Conservation (phyloP, 2,797 vertebrate species). For the Anguilla marmorata region DNA sequence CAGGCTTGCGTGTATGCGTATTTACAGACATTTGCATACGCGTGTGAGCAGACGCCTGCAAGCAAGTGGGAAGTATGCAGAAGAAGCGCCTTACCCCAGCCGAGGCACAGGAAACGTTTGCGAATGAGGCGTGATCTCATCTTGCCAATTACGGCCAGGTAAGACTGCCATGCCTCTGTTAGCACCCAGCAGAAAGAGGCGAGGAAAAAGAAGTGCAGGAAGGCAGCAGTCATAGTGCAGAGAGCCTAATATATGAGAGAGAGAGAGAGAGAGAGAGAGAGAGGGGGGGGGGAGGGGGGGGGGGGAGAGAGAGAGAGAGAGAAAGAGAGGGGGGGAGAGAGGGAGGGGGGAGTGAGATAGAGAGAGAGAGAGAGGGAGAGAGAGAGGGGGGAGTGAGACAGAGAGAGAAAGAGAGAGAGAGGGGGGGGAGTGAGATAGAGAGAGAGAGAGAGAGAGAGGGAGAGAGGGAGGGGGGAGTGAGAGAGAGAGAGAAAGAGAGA, state of each 20-base stretch:
- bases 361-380: too few species aligned
- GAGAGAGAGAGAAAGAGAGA: not conserved
- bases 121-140: slow-evolving; percentile 95
- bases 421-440: not conserved
- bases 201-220: slow-evolving; percentile 98
- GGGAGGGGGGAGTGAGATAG: too few species aligned
- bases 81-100: slow-evolving; percentile 85
- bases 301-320: not conserved
- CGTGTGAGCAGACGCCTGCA: not conserved
- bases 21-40: too few species aligned
- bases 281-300: not conserved
- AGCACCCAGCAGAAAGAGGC: slow-evolving; percentile 99
- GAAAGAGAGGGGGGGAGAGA: too few species aligned
- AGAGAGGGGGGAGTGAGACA: not conserved
- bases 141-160: slow-evolving; percentile 95
- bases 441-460: too few species aligned
- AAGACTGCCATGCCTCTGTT: slow-evolving; percentile 98
- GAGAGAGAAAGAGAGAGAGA: slow-evolving; percentile 1
- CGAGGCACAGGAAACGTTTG: slow-evolving; percentile 97
- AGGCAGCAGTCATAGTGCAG: slow-evolving; percentile 95
- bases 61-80: not conserved
- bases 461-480: not conserved
- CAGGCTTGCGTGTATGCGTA: not conserved
- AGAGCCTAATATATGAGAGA: slow-evolving; percentile 74
- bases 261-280: not conserved